A percentile compares a stretch with the other conserved stretches of the same genome.
phyloP scores from a whole-genome alignment of 2,113 vertebrate genomes.

The Oreochromis tanganicae region DNA sequence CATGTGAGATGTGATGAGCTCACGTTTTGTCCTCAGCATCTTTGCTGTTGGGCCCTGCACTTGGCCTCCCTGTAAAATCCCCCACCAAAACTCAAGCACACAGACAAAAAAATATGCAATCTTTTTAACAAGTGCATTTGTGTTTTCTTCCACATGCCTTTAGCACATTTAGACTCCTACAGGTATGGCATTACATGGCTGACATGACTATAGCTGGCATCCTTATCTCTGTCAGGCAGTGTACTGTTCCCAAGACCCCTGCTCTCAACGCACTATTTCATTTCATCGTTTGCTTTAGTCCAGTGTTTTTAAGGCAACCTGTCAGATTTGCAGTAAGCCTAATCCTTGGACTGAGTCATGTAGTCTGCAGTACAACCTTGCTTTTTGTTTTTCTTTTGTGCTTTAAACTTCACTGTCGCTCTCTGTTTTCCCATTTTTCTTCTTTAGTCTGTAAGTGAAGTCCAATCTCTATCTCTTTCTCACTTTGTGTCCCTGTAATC shows the following conservation, averaged over 20 bases:
- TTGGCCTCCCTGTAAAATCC: background rate
- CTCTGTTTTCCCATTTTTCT: background rate
- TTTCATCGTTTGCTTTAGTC: background rate
- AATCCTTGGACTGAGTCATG: constrained; percentile 25
- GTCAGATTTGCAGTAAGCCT: constrained; percentile 35
- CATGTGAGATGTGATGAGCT: background rate
- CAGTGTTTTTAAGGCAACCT: constrained; percentile 18
- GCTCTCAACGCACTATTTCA: background rate
- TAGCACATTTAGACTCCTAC: background rate
- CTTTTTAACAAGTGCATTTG: background rate
- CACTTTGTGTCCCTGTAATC: constrained; percentile 22
- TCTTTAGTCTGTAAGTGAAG: background rate
- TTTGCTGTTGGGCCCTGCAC: background rate
- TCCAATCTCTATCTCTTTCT: background rate
- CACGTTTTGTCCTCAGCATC: background rate
- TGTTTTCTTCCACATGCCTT: background rate
- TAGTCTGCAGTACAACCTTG: background rate
- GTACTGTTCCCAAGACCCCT: background rate
- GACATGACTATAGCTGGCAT: background rate
- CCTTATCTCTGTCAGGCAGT: background rate
- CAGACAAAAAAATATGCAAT: background rate
- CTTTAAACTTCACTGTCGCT: background rate
- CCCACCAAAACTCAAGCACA: background rate
- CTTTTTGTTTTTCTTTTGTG: background rate
- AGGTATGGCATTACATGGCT: background rate